Evolutionary conservation across 2,888 invertebrate species (phyloP).

Genomic region (Scaptomyza reducta): DNA sequence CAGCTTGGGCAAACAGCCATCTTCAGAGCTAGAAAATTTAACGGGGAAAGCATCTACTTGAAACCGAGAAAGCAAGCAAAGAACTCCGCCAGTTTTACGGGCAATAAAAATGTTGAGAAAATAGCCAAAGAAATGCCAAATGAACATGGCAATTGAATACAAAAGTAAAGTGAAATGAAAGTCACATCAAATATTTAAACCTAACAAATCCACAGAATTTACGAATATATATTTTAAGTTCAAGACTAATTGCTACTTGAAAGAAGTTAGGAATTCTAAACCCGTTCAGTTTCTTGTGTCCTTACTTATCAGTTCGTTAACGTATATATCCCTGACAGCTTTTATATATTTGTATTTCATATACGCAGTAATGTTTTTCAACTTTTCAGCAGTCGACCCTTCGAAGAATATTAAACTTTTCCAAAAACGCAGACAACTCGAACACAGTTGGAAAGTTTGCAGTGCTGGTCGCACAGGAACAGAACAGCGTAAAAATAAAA

Average conservation of each 20-base stretch:
- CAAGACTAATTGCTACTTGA: constrained; percentile 66
- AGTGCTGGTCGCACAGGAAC: background rate
- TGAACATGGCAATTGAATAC: constrained; percentile 3
- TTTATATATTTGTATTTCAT: constrained; percentile 33
- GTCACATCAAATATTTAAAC: constrained; percentile 17
- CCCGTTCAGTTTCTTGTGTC: constrained; percentile 3
- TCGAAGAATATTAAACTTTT: constrained; percentile 33
- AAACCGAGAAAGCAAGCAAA: constrained; percentile 31
- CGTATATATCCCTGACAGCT: constrained; percentile 25
- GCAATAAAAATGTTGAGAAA: constrained; percentile 11
- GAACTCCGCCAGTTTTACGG: constrained; percentile 8
- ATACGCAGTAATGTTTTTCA: constrained; percentile 54
- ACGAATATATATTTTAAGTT: background rate
- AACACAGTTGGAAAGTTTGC: constrained; percentile 15
- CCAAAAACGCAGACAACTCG: constrained; percentile 27
- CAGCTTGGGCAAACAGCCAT: constrained; percentile 28
- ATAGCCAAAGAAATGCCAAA: constrained; percentile 1
- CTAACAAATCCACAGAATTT: background rate
- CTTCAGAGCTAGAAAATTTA: constrained; percentile 2
- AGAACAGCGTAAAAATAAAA: background rate
- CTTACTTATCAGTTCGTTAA: constrained; percentile 34
- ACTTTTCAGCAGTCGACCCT: constrained; percentile 49
- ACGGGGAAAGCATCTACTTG: constrained; percentile 52
- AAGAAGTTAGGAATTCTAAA: constrained; percentile 25
- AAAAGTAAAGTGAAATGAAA: constrained; percentile 30